Evolutionary conservation across 2,797 vertebrate genomes (phyloP), one percentile per base, ranked within the genome.

Genomic region (Denticeps clupeoides): DNA sequence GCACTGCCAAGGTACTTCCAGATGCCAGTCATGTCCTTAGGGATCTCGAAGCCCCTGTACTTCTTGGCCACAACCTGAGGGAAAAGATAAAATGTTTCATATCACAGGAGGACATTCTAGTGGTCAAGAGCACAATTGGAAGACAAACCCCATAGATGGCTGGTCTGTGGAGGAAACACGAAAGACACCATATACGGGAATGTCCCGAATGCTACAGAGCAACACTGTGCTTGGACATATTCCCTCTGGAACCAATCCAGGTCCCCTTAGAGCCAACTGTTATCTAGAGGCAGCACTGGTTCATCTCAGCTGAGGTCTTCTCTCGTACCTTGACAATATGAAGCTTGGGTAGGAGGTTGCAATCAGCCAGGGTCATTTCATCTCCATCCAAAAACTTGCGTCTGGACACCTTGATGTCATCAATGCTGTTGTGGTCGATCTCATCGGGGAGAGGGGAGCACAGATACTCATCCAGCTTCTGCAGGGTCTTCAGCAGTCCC

Each of bases 11-110:
- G 80, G 82, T 99, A 99, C 77, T 89, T 87, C 94, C 94, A 98
- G 68, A 99, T 82, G 61, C 83, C 86, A 0, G 73, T 86, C 93
- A 98, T 94, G 49, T 85, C 83, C 78, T 90, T 91, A 40, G 93
- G 93, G 47, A 99, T 94, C 66, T 96, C 88, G 3, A 98, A 99
- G 64, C 91, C 88, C 58, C 92, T 70, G 64, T 98, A 97, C 61
- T 97, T 99, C 74, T 92, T 96, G 62, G 91, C 80, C 73, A 99
- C 93, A 70, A 99, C 90, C 95, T 99, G 62, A n/a, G n/a, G n/a
- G n/a, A n/a, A n/a, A n/a, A n/a, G n/a, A n/a, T n/a, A n/a, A 35
- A 10, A 11, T 8, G 11, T 38, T 11, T 21, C 7, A 35, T 1
- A 10, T 10, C 19, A 21, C 15, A 3, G 7, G 9, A 15, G 3